phyloP scores from a whole-genome alignment of 2,113 vertebrate genomes.

The Cervus canadensis region DNA sequence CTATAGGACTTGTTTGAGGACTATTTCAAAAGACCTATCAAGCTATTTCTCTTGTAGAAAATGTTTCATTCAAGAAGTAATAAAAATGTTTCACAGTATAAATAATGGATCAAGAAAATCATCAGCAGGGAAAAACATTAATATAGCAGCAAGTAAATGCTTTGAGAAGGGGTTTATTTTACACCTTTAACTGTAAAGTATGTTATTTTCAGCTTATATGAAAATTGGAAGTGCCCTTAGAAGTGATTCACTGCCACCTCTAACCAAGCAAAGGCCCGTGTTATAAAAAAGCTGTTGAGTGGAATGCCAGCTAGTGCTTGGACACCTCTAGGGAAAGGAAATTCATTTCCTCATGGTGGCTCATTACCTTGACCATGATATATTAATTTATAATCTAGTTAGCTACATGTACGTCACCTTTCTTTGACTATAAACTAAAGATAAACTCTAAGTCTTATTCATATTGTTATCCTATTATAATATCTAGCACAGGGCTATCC shows the following conservation, averaged over 20 bases:
- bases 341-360: neutral
- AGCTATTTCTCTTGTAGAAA: conserved; percentile 44
- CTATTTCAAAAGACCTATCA: neutral
- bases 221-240: conserved; percentile 39
- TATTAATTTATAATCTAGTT: neutral
- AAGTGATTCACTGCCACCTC: conserved; percentile 20
- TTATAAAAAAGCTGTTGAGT: neutral
- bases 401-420: neutral
- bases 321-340: conserved; percentile 14
- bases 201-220: conserved; percentile 48
- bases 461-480: neutral
- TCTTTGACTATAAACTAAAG: neutral
- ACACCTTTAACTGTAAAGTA: conserved; percentile 40
- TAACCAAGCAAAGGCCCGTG: neutral
- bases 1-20: neutral
- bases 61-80: conserved; percentile 49
- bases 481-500: neutral
- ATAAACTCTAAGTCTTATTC: neutral
- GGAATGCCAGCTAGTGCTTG: neutral
- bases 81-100: conserved; percentile 44
- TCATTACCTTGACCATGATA: neutral
- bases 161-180: conserved; percentile 25
- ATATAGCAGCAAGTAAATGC: neutral
- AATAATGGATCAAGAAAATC: conserved; percentile 55
- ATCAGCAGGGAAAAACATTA: neutral